Conservation (phyloP, 1,140 invertebrate genomes). For the Ceratina japonica region DNA sequence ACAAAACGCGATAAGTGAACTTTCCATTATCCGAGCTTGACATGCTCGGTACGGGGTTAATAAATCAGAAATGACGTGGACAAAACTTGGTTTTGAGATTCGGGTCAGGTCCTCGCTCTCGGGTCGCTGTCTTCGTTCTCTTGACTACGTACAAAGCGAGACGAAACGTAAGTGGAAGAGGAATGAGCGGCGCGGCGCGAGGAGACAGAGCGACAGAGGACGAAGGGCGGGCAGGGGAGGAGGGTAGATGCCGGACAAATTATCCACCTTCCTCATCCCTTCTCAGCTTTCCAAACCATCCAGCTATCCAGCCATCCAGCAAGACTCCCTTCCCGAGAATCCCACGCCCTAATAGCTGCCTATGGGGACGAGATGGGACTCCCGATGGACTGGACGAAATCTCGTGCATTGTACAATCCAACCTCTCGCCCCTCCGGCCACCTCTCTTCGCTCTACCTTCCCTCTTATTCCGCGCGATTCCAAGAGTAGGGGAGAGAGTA, state of each 20-base stretch:
- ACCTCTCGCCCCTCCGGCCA: slow-evolving; percentile 27
- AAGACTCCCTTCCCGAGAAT: slow-evolving; percentile 44
- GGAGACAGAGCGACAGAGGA: slow-evolving; percentile 5
- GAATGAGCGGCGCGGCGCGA: slow-evolving; percentile 1
- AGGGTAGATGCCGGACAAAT: slow-evolving; percentile 70
- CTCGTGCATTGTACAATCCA: slow-evolving; percentile 69
- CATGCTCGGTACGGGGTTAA: slow-evolving; percentile 2
- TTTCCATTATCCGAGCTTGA: slow-evolving; percentile 2
- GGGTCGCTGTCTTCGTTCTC: slow-evolving; percentile 48
- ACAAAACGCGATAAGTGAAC: background rate
- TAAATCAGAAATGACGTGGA: slow-evolving; percentile 60
- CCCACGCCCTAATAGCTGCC: slow-evolving; percentile 69
- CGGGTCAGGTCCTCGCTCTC: slow-evolving; percentile 69
- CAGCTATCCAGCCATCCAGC: slow-evolving; percentile 50
- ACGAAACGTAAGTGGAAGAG: slow-evolving; percentile 24
- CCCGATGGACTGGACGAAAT: slow-evolving; percentile 71
- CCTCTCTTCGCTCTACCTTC: slow-evolving; percentile 22
- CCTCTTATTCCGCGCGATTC: background rate
- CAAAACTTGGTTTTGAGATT: slow-evolving; percentile 73
- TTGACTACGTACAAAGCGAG: slow-evolving; percentile 23
- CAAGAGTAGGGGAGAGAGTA: slow-evolving; percentile 9
- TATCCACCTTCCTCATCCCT: slow-evolving; percentile 69
- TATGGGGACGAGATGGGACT: slow-evolving; percentile 67
- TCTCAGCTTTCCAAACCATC: slow-evolving; percentile 50
- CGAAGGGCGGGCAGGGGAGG: background rate